Evolutionary conservation across 2,797 vertebrate genomes (phyloP).

Genomic region (Falco biarmicus): DNA sequence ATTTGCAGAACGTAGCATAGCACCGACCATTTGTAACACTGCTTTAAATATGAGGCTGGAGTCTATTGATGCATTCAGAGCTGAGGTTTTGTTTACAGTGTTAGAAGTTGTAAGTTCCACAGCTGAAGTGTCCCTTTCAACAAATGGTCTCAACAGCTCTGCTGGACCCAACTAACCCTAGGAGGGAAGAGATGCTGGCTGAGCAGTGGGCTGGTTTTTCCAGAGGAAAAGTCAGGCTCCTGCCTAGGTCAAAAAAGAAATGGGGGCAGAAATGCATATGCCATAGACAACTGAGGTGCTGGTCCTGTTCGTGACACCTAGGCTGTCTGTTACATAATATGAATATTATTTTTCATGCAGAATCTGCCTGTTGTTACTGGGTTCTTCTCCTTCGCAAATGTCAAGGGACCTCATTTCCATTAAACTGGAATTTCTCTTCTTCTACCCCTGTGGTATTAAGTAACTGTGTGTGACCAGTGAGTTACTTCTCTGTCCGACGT

Average conservation of each 20-base stretch:
- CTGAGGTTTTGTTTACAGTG: not conserved
- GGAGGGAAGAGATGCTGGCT: not conserved
- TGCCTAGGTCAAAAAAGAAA: not conserved
- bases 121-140: not conserved
- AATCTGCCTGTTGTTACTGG: rapidly evolving
- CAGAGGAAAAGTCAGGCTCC: not conserved
- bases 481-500: not conserved
- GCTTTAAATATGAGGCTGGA: not conserved
- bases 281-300: not conserved
- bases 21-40: not conserved
- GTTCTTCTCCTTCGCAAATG: not conserved
- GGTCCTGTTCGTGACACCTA: not conserved
- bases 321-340: not conserved
- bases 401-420: not conserved
- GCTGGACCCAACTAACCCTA: too few relatives aligned
- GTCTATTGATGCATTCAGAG: not conserved
- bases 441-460: not conserved
- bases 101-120: not conserved
- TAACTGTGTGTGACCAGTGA: not conserved
- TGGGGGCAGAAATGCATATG: not conserved
- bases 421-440: not conserved
- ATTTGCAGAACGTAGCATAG: not conserved
- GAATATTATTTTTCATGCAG: not conserved
- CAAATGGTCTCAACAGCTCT: not conserved
- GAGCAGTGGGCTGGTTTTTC: not conserved